Conservation (phyloP, 2,113 vertebrate genomes). For the Pomatostomus ruficeps region DNA sequence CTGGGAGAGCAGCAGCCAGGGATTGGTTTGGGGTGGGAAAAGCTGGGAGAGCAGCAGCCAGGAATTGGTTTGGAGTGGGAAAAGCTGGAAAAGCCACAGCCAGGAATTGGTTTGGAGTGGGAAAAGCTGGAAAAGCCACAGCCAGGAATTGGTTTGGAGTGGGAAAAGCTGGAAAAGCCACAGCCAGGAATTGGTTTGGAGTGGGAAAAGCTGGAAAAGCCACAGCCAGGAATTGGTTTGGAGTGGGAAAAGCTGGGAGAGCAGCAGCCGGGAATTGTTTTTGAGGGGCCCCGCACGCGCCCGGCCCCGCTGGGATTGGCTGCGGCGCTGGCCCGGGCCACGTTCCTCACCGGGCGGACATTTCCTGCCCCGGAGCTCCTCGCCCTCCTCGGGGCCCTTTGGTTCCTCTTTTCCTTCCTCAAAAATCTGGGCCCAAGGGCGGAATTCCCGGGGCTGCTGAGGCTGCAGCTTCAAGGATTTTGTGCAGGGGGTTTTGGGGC, state of each 20-base stretch:
- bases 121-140: neutral
- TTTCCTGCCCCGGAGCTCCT: neutral
- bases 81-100: neutral
- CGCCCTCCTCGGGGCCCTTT: neutral
- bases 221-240: neutral
- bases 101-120: neutral
- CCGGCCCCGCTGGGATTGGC: neutral
- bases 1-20: neutral
- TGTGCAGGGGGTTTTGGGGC: neutral
- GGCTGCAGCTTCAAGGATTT: neutral
- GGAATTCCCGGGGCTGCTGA: neutral
- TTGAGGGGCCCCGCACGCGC: neutral
- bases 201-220: neutral
- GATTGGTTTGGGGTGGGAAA: neutral
- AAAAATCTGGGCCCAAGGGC: neutral
- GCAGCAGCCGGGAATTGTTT: neutral
- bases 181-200: neutral
- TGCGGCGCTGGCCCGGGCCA: neutral
- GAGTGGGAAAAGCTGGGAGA: neutral
- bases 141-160: neutral
- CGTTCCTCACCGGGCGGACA: neutral
- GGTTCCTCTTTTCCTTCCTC: neutral
- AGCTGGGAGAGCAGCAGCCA: neutral
- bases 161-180: neutral
- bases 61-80: neutral